Evolutionary conservation across 2,113 vertebrate species (phyloP).

Genomic region (Larimichthys polyactis): DNA sequence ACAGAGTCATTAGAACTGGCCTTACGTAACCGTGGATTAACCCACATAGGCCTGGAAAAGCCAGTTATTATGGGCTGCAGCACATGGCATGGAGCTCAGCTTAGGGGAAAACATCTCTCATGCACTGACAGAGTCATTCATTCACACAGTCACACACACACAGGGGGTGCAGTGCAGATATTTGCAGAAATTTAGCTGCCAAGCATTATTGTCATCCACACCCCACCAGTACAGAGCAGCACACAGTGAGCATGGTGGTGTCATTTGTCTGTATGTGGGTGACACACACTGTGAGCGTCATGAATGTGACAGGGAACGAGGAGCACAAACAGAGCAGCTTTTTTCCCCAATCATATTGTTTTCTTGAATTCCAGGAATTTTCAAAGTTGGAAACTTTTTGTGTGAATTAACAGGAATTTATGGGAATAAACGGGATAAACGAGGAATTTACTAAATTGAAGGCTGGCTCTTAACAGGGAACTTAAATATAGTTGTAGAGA

Average conservation of each 20-base stretch:
- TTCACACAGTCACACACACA: too few relatives aligned
- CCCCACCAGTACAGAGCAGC: neutral
- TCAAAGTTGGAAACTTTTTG: too few relatives aligned
- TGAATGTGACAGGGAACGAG: neutral
- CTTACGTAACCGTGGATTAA: constrained; percentile 72
- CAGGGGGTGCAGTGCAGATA: neutral
- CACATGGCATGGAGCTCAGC: constrained; percentile 45
- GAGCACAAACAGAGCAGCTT: neutral
- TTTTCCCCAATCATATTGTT: neutral
- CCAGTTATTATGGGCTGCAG: too few relatives aligned
- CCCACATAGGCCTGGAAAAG: constrained; percentile 54
- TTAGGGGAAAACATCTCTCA: constrained; percentile 38
- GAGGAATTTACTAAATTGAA: too few relatives aligned
- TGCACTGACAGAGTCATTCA: constrained; percentile 1
- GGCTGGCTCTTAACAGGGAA: too few relatives aligned
- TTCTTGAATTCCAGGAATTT: neutral
- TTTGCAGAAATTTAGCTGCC: neutral
- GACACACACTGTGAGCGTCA: neutral
- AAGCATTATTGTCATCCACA: neutral
- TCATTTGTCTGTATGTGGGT: neutral
- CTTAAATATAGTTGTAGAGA: too few relatives aligned
- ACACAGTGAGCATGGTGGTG: neutral
- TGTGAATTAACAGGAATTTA: too few relatives aligned
- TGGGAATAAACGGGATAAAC: too few relatives aligned
- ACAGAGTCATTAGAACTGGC: constrained; percentile 68